Base-by-base conservation (phyloP, 2,797 vertebrate genomes). In the Epinephelus coioides region DNA sequence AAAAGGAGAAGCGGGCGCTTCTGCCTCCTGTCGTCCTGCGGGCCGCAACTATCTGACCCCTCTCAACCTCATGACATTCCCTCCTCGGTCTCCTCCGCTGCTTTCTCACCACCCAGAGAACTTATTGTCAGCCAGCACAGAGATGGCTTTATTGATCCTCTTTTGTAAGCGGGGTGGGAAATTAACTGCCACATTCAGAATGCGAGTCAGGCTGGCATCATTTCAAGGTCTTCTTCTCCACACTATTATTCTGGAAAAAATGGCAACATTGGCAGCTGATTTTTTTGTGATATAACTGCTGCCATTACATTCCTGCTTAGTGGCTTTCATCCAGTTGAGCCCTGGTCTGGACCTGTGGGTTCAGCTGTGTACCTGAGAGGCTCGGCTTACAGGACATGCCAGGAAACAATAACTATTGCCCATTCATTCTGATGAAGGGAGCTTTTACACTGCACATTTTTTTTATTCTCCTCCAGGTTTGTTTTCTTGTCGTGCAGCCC, bases 21-120 rank as follows among this genome's bases (percentile, higher is more conserved):
- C 74, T 73, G 81, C 80, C 82, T 82, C 69, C 51, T 3, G 60
- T 85, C 63, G 61, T 71, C 75, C 73, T 38, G 70, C 59, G 3
- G 79, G 64, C 73, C 2, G 38, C 5, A 11, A 23, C 81, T 30
- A 15, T 59, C 64, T 86, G 80, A 83, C 79, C 78, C 70, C 72
- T 65, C 60, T 76, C 60, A 13, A 40, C 83, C 78, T 82, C 43
- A 62, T 73, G 69, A 83, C 74, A 69, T 88, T 81, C 82, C 53
- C 57, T 47, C 71, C 30, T 54, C 40, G 1, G 40, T 14, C 44
- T 47, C 17, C 18, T 38, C 43, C 21, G 25, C 73, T 12, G 1
- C 60, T 53, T 21, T 65, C 77, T 56, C 50, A 6, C 43, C 44
- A 25, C 17, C 62, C 59, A 23, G 14, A 50, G 43, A 47, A 12